These are phyloP conservation scores for Ormyrus pomaceus DNA, from an alignment of 2,888 invertebrate species.

Conservation along the genomic window DNA sequence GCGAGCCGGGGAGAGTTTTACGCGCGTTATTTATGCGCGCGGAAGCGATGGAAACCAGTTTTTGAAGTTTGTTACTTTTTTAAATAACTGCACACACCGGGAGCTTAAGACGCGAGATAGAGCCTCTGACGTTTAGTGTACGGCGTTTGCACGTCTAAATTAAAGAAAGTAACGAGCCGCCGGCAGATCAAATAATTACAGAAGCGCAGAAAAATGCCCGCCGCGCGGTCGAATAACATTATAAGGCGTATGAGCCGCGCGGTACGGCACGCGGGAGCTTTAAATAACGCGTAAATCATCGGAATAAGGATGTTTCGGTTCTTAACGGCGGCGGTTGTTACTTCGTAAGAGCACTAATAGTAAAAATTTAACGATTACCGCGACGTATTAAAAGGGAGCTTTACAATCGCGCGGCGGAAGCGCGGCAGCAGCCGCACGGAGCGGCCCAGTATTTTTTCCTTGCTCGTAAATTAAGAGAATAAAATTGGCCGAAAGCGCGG, in stretches of 20 bases:
- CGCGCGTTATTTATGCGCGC: no score
- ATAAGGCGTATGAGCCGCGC: neutral
- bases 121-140: no score
- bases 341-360: slow-evolving; percentile 31
- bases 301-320: slow-evolving; percentile 38
- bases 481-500: slow-evolving; percentile 26
- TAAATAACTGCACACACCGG: no score
- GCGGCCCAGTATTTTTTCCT: slow-evolving; percentile 32
- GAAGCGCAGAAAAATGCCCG: neutral
- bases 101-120: no score
- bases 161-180: neutral
- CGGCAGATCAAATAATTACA: neutral
- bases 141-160: no score
- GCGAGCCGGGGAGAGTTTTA: no score
- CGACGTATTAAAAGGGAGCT: slow-evolving; percentile 21
- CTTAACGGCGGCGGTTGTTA: slow-evolving; percentile 33
- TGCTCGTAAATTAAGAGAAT: slow-evolving; percentile 44
- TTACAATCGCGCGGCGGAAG: neutral
- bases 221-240: neutral
- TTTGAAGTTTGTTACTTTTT: no score
- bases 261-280: neutral
- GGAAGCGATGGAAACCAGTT: no score
- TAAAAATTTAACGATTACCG: slow-evolving; percentile 36
- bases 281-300: slow-evolving; percentile 33
- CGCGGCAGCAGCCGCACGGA: neutral